Percentiles rank a stretch among this genome's conserved stretches.
These are phyloP conservation scores for Nephrotoma guestfalica DNA, from an alignment of 2,888 invertebrate species.

Conservation along the genomic window DNA sequence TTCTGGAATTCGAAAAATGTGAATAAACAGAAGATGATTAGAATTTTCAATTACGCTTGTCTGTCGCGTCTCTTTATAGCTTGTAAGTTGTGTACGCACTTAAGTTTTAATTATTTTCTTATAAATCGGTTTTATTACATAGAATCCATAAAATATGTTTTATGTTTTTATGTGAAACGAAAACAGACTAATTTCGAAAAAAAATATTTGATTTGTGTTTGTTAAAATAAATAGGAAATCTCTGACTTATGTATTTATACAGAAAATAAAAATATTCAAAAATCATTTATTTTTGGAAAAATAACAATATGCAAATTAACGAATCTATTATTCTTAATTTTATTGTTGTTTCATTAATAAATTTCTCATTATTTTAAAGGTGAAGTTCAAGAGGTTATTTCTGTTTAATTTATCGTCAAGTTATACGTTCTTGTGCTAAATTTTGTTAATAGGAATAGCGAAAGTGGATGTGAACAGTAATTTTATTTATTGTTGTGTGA, in stretches of 20 bases:
- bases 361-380: neutral
- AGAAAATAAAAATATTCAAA: too few species aligned
- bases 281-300: neutral
- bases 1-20: neutral
- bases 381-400: neutral
- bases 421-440: neutral
- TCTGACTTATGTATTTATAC: neutral
- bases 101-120: neutral
- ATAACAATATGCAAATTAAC: neutral
- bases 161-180: neutral
- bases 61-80: neutral
- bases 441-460: neutral
- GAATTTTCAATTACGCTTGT: neutral
- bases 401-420: neutral
- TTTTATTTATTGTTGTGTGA: too few species aligned
- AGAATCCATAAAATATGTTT: neutral
- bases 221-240: neutral
- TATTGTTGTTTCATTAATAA: neutral
- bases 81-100: neutral
- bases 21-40: neutral
- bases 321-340: neutral
- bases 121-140: neutral
- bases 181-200: neutral
- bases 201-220: neutral
- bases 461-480: neutral